Percentiles rank a stretch among this genome's conserved stretches.
Evolutionary conservation across 2,113 vertebrate species (phyloP).

Genomic region (Oreocharis arfaki): DNA sequence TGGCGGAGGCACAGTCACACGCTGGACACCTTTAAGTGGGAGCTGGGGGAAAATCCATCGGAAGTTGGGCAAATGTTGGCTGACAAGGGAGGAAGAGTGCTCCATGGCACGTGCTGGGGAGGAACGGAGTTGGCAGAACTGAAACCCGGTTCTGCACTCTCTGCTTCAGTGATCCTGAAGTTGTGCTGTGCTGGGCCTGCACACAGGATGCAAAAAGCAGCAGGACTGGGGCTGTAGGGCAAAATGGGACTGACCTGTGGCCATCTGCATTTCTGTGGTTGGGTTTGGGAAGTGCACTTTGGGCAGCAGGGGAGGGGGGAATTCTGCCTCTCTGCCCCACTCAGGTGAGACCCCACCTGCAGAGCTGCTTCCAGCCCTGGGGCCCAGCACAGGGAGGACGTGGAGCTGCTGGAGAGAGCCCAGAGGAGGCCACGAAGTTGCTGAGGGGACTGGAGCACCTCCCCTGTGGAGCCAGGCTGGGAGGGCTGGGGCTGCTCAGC

Average conservation of each 20-base stretch:
- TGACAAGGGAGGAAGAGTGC: neutral
- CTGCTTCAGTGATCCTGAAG: neutral
- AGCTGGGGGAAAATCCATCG: neutral
- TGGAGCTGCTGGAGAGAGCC: neutral
- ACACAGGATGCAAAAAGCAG: rapidly evolving
- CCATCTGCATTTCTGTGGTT: neutral
- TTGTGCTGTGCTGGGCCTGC: neutral
- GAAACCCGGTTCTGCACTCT: neutral
- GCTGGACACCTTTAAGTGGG: rapidly evolving
- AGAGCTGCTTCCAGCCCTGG: neutral
- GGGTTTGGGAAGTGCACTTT: neutral
- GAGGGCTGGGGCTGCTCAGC: neutral
- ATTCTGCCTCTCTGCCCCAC: neutral
- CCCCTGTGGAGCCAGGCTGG: neutral
- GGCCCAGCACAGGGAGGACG: neutral
- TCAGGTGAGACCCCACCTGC: neutral
- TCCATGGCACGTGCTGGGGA: rapidly evolving
- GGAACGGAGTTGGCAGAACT: neutral
- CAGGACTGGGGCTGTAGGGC: neutral
- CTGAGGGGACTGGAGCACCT: too few species aligned
- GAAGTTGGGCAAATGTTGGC: neutral
- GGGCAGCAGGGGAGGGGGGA: neutral
- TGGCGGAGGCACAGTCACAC: neutral
- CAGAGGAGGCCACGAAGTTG: neutral
- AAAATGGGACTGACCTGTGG: neutral